phyloP scores from a whole-genome alignment of 2,113 vertebrate genomes.

The Clinocottus analis region DNA sequence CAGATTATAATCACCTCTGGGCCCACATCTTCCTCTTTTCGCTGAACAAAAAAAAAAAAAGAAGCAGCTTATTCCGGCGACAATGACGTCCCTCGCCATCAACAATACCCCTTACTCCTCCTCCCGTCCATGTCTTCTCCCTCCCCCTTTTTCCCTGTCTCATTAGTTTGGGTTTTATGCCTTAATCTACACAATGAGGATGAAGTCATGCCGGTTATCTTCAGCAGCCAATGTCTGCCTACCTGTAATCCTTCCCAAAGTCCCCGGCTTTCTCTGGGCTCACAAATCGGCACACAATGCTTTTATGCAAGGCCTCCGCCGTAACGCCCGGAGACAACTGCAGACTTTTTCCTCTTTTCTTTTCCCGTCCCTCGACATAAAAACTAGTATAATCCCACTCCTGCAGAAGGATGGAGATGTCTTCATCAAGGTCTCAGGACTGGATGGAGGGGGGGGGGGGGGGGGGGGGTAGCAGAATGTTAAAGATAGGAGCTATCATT shows the following conservation, averaged over 20 bases:
- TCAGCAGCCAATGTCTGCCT: conserved; percentile 77
- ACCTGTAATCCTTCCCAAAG: conserved; percentile 82
- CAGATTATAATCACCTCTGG: conserved; percentile 56
- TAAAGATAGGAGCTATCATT: conserved; percentile 32
- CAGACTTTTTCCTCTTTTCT: conserved; percentile 44
- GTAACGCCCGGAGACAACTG: conserved; percentile 63
- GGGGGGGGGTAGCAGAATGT: too few species aligned
- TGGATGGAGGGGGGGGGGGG: conserved; percentile 33
- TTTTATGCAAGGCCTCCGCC: conserved; percentile 68
- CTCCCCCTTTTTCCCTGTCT: conserved; percentile 75
- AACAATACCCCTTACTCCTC: conserved; percentile 60
- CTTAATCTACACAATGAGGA: conserved; percentile 91
- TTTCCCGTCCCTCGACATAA: conserved; percentile 50
- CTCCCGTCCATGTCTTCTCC: conserved; percentile 53
- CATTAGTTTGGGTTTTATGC: conserved; percentile 94
- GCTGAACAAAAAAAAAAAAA: conserved; percentile 12
- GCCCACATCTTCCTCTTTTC: conserved; percentile 43
- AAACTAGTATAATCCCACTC: conserved; percentile 57
- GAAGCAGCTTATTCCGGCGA: conserved; percentile 32
- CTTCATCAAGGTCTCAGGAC: conserved; percentile 67
- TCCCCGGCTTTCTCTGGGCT: conserved; percentile 63
- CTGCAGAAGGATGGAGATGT: conserved; percentile 57
- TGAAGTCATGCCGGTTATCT: conserved; percentile 89
- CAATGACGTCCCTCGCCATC: conserved; percentile 42
- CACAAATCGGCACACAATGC: conserved; percentile 76